Percentiles rank a stretch among this genome's conserved stretches.
Evolutionary conservation across 2,113 vertebrate genomes (phyloP).

Genomic region (Cryptomyrus ogoouensis): DNA sequence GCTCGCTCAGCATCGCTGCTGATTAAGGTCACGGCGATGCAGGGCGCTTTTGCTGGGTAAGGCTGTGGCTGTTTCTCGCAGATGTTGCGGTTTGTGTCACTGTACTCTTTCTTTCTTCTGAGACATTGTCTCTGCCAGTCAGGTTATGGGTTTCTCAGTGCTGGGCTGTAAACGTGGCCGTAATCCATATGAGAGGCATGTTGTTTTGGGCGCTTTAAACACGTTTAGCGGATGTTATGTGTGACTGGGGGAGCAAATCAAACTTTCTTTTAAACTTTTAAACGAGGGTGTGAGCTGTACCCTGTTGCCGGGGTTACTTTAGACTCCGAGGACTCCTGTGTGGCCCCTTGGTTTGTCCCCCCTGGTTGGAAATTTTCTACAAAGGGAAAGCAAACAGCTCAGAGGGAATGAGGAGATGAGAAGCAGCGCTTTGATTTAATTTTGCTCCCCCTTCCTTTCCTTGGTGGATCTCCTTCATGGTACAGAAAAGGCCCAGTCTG

Average conservation of each 20-base stretch:
- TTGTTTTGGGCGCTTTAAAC: not conserved
- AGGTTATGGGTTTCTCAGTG: not conserved
- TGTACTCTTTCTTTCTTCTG: conserved; percentile 23
- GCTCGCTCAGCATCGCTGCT: not conserved
- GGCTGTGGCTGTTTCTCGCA: not conserved
- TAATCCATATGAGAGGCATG: not conserved
- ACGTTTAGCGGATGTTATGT: not conserved
- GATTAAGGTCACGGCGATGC: not conserved
- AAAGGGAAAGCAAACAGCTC: not conserved
- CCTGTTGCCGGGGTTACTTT: not conserved
- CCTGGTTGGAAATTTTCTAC: not conserved
- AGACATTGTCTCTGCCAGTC: not conserved
- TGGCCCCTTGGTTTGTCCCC: not conserved
- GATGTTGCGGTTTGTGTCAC: not conserved
- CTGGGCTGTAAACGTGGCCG: not conserved
- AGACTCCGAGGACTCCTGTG: not conserved
- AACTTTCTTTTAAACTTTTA: not conserved
- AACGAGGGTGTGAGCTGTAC: not conserved
- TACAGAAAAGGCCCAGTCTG: not conserved
- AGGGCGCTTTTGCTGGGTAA: not conserved
- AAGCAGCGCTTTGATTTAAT: conserved; percentile 2
- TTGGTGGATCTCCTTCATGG: not conserved
- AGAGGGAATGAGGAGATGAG: not conserved
- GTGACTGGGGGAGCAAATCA: not conserved
- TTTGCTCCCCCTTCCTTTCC: not conserved